phyloP scores from a whole-genome alignment of 2,888 invertebrate species.

The Drosophila nigricruria region DNA sequence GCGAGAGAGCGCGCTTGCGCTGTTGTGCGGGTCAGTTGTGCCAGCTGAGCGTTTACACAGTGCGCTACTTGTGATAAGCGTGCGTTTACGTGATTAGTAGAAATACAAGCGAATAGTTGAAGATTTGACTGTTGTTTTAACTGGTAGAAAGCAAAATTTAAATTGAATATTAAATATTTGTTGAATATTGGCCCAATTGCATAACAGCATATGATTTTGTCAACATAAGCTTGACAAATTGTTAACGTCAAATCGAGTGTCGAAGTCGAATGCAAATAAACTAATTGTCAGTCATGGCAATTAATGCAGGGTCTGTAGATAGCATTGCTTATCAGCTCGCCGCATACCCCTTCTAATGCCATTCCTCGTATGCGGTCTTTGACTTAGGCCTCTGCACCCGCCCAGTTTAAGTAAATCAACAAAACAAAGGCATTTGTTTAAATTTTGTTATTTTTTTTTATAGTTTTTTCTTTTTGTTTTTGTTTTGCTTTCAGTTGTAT shows the following conservation, averaged over 20 bases:
- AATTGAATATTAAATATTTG: not conserved
- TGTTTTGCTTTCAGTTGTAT: constrained; percentile 26
- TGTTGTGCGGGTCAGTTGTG: constrained; percentile 53
- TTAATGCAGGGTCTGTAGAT: constrained; percentile 44
- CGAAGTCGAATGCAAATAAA: constrained; percentile 50
- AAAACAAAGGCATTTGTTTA: constrained; percentile 31
- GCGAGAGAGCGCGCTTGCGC: constrained; percentile 65
- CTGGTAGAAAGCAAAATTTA: not conserved
- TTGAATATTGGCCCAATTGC: constrained; percentile 6
- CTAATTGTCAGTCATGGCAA: constrained; percentile 24
- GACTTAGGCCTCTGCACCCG: constrained; percentile 9
- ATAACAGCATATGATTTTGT: constrained; percentile 19
- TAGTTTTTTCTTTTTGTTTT: constrained; percentile 45
- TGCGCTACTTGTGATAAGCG: constrained; percentile 25
- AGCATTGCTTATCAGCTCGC: constrained; percentile 38
- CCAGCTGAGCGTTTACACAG: constrained; percentile 57
- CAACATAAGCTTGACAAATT: constrained; percentile 65
- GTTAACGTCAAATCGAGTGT: constrained; percentile 46
- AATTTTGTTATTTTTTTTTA: constrained; percentile 37
- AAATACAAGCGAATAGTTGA: not conserved
- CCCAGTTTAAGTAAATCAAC: constrained; percentile 29
- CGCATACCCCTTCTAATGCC: constrained; percentile 3
- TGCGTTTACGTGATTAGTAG: not conserved
- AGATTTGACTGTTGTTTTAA: not conserved
- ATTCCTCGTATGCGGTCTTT: not conserved